These are phyloP conservation scores for Creontiades dilutus DNA, from an alignment of 2,888 invertebrate species.

Conservation along the genomic window DNA sequence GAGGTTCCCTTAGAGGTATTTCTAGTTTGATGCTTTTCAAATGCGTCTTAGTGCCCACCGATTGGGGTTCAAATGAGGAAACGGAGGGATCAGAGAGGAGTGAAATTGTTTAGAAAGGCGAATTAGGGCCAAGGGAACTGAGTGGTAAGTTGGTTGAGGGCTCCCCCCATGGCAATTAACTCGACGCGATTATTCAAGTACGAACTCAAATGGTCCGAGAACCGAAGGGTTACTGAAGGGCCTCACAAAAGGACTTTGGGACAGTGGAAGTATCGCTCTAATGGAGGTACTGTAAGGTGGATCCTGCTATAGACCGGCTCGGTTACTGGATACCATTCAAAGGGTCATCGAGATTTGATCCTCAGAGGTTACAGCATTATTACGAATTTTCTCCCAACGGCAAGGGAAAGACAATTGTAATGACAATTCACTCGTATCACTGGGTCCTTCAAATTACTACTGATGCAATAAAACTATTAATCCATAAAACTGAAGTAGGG, in stretches of 20 bases:
- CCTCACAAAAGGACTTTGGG: conserved; percentile 28
- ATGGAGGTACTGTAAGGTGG: background rate
- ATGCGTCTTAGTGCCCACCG: background rate
- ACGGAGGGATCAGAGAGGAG: background rate
- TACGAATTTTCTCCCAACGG: too few relatives aligned
- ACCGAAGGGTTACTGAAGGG: conserved; percentile 30
- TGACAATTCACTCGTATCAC: too few relatives aligned
- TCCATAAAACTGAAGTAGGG: too few relatives aligned
- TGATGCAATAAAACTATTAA: too few relatives aligned
- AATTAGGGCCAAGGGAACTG: conserved; percentile 33
- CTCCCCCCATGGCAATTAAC: conserved; percentile 50
- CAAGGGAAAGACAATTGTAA: too few relatives aligned
- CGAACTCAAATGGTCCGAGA: conserved; percentile 46
- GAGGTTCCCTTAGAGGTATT: background rate
- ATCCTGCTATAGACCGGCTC: background rate
- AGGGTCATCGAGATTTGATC: background rate
- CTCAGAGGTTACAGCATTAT: too few relatives aligned
- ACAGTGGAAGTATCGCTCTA: background rate
- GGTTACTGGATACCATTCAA: background rate
- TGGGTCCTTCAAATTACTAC: too few relatives aligned
- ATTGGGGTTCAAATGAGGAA: background rate
- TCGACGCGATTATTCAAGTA: conserved; percentile 59
- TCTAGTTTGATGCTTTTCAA: background rate
- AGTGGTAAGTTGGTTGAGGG: conserved; percentile 55
- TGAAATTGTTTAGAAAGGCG: conserved; percentile 43